Conservation (phyloP, 2,113 vertebrate species). For the Phodopus roborovskii region DNA sequence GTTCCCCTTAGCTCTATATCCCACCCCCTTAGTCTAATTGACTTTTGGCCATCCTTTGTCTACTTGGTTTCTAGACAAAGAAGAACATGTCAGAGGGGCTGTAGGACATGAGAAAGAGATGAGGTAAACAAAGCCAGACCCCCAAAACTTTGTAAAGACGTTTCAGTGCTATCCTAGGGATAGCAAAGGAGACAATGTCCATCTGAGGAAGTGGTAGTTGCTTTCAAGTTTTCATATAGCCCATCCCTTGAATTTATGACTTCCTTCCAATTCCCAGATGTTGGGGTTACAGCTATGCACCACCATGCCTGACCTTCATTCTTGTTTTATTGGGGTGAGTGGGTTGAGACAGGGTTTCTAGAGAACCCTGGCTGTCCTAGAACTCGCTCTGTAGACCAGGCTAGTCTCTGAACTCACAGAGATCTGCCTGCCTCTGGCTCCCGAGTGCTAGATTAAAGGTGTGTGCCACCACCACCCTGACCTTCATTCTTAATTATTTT, state of each 20-base stretch:
- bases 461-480: not conserved
- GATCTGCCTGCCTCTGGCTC: not conserved
- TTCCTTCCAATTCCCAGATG: not conserved
- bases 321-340: not conserved
- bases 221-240: not conserved
- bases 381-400: not conserved
- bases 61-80: not conserved
- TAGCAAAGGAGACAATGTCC: not conserved
- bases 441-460: not conserved
- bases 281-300: not conserved
- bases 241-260: not conserved
- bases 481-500: not conserved
- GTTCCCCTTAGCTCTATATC: not conserved
- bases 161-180: not conserved
- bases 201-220: not conserved
- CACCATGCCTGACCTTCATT: not conserved
- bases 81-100: not conserved
- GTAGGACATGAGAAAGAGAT: not conserved
- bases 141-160: not conserved
- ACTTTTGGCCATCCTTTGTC: not conserved
- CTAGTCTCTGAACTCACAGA: not conserved
- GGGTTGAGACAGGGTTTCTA: not conserved
- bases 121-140: not conserved
- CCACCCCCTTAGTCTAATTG: not conserved
- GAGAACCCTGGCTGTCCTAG: not conserved